A percentile compares a stretch with the other conserved stretches of the same genome.
These are phyloP conservation scores for Theretra japonica DNA, from an alignment of 2,888 invertebrate species.

Conservation along the genomic window DNA sequence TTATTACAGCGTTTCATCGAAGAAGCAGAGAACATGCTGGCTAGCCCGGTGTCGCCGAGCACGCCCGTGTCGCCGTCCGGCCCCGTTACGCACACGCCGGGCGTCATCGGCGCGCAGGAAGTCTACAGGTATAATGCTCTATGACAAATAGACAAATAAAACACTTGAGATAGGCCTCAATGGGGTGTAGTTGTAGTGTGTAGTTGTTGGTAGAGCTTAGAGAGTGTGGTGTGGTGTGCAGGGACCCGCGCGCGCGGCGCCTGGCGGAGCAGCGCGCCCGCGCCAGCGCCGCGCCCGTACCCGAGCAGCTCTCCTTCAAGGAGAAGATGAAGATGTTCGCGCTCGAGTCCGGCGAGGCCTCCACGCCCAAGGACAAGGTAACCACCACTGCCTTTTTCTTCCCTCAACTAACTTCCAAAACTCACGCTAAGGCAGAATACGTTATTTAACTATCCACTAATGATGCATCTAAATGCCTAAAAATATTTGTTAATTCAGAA, in stretches of 20 bases:
- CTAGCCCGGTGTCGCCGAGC: conserved; percentile 90
- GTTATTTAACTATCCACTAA: not conserved
- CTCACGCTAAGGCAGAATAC: conserved; percentile 16
- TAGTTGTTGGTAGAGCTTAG: not conserved
- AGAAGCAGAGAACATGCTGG: conserved; percentile 92
- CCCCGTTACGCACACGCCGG: conserved; percentile 90
- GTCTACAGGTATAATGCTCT: conserved; percentile 89
- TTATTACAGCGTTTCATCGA: conserved; percentile 88
- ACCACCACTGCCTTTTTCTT: conserved; percentile 12
- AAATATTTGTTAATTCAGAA: no score
- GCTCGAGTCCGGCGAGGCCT: conserved; percentile 96
- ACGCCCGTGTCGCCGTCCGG: conserved; percentile 70
- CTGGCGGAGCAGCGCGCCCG: conserved; percentile 91
- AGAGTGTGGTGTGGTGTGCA: conserved; percentile 52
- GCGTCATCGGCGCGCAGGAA: conserved; percentile 99
- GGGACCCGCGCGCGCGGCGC: conserved; percentile 96
- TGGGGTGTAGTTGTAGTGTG: no score
- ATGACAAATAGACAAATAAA: not conserved
- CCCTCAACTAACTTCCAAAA: no score
- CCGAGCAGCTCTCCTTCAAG: conserved; percentile 97
- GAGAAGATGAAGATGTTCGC: conserved; percentile 99
- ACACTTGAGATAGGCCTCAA: no score
- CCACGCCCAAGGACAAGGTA: conserved; percentile 95
- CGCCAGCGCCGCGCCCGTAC: conserved; percentile 88
- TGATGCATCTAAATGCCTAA: not conserved